A percentile compares a stretch with the other conserved stretches of the same genome.
phyloP scores from a whole-genome alignment of 2,888 invertebrate species.

The Hyposoter dolosus region DNA sequence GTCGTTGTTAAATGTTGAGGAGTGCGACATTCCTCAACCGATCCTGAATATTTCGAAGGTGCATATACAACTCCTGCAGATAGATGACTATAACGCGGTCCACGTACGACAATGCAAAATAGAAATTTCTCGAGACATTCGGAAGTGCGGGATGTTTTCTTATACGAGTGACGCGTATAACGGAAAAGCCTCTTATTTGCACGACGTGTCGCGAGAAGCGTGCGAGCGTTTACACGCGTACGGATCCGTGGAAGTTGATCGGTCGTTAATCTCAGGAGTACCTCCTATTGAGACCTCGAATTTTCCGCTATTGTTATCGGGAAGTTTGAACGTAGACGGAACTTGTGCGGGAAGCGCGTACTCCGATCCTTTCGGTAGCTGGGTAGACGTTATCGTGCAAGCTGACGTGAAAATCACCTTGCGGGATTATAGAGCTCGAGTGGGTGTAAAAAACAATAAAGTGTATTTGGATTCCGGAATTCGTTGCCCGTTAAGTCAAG shows the following conservation, averaged over 20 bases:
- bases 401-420: constrained; percentile 17
- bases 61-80: constrained; percentile 14
- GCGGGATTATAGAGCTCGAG: constrained; percentile 3
- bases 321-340: constrained; percentile 1
- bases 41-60: background rate
- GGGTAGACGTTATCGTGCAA: constrained; percentile 15
- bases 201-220: constrained; percentile 5
- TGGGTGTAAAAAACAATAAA: constrained; percentile 25
- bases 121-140: constrained; percentile 17
- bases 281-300: background rate
- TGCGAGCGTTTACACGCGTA: constrained; percentile 8
- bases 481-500: background rate
- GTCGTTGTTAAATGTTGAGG: background rate
- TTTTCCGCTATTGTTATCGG: constrained; percentile 18
- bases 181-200: constrained; percentile 36
- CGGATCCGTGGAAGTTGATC: constrained; percentile 1
- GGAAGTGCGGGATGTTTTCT: constrained; percentile 40
- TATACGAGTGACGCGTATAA: constrained; percentile 27
- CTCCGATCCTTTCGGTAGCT: constrained; percentile 34
- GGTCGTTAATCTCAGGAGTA: constrained; percentile 9
- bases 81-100: constrained; percentile 25
- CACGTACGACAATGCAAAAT: constrained; percentile 44
- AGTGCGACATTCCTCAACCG: constrained; percentile 21
- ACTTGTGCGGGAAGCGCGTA: constrained; percentile 5
- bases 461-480: constrained; percentile 27